Evolutionary conservation across 2,888 invertebrate species (phyloP).

Genomic region (Mesochorus sp.): DNA sequence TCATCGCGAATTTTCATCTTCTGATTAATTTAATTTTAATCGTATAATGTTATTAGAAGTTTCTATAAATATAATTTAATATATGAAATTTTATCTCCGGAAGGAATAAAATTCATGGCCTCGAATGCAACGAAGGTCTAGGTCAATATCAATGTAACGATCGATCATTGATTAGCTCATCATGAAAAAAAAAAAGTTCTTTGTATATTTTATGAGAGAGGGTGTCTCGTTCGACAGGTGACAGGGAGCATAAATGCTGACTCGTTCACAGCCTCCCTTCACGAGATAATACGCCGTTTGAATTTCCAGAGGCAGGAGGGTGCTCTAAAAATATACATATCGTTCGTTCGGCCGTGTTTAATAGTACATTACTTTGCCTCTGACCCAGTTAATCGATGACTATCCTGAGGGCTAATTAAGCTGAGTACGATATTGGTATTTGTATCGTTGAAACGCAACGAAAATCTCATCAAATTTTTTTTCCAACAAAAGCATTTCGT

Average conservation of each 20-base stretch:
- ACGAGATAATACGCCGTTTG: slow-evolving; percentile 7
- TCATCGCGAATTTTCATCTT: too few relatives aligned
- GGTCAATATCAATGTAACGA: slow-evolving; percentile 7
- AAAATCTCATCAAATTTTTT: too few relatives aligned
- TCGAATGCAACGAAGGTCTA: neutral
- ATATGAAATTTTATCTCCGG: neutral
- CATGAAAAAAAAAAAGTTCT: neutral
- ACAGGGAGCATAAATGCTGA: slow-evolving; percentile 1
- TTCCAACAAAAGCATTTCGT: too few relatives aligned
- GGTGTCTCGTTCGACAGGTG: slow-evolving; percentile 3
- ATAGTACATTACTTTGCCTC: slow-evolving; percentile 64
- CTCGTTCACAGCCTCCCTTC: neutral
- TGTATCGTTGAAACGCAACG: too few relatives aligned
- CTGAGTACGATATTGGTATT: slow-evolving; percentile 62
- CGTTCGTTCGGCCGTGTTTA: slow-evolving; percentile 66
- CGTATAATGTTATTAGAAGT: too few relatives aligned
- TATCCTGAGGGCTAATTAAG: slow-evolving; percentile 71
- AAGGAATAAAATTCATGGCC: neutral
- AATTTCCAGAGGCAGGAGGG: slow-evolving; percentile 18
- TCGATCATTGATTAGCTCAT: slow-evolving; percentile 12
- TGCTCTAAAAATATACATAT: slow-evolving; percentile 69
- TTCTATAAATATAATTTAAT: neutral
- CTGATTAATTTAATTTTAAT: too few relatives aligned
- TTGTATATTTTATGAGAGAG: neutral
- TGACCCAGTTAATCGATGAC: slow-evolving; percentile 72